A percentile compares a stretch with the other conserved stretches of the same genome.
These are phyloP conservation scores for Diplazon laetatorius DNA, from an alignment of 2,888 invertebrate genomes.

Conservation along the genomic window DNA sequence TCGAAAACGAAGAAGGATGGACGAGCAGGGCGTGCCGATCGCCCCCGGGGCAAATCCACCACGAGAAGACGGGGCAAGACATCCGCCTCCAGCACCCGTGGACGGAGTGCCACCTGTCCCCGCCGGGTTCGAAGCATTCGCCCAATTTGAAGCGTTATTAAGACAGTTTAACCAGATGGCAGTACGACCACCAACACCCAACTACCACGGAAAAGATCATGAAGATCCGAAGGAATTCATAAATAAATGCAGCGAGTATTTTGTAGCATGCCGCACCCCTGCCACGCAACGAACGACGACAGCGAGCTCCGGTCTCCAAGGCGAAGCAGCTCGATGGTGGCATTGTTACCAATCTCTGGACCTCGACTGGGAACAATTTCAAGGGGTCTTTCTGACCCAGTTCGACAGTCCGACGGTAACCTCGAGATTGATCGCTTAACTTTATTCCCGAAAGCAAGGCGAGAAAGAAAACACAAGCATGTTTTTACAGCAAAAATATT, in stretches of 20 bases:
- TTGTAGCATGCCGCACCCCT: neutral
- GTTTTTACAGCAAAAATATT: neutral
- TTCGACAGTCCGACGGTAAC: neutral
- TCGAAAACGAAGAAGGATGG: neutral
- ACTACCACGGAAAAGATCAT: slow-evolving; percentile 1
- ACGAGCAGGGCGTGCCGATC: neutral
- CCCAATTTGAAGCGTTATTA: neutral
- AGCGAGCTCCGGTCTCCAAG: neutral
- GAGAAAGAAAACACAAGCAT: neutral
- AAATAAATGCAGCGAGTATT: neutral
- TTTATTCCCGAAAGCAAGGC: neutral
- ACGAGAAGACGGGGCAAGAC: neutral
- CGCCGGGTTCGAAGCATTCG: neutral
- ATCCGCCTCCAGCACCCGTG: too few species aligned
- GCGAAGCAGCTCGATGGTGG: slow-evolving; percentile 12
- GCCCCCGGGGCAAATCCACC: neutral
- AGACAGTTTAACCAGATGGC: neutral
- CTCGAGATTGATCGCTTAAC: neutral
- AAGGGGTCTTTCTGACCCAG: neutral
- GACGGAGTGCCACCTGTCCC: too few species aligned
- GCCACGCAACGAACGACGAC: neutral
- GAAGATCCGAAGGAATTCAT: slow-evolving; percentile 13
- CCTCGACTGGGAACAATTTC: neutral
- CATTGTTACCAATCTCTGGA: neutral
- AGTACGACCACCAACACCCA: neutral